Evolutionary conservation across 2,888 invertebrate species (phyloP), one percentile per base, ranked within the genome.

Genomic region (Megaustenia siamemsis): DNA sequence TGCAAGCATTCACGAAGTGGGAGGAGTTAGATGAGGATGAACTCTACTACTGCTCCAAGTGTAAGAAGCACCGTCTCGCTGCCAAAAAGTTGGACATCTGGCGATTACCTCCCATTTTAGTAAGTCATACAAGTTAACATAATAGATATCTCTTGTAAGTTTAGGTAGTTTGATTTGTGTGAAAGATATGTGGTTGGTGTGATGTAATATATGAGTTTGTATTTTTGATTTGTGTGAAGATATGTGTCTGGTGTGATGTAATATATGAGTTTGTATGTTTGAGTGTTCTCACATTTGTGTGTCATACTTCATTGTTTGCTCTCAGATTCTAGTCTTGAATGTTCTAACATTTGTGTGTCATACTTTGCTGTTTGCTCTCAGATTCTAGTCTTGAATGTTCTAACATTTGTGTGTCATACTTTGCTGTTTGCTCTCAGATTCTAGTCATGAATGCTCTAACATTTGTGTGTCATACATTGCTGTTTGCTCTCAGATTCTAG

Each of bases 51-150:
- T 98, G 98, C 95, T 96, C 96, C 85, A 96, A 96, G 91, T 98
- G 98, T 94, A 96, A 96, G 92, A 95, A 96, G 90, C 96, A 96
- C 92, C 97, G 97, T 93, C 96, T 97, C 82, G 97, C 98, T 83
- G 96, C 96, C 88, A 98, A 98, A 94, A 97, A 97, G 93, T 95
- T 98, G 92, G 97, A 98, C 94, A 97, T 98, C 81, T 98, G 98
- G 98, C 95, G 97, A 89, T 94, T 97, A 89, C 98, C 98, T 84
- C 97, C 98, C 21, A 96, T 98, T 90, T 95, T 98, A 94, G 97
- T 97, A 82, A 90, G 93, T 88, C 38, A 8, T 15, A 24, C 35
- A n/a, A 45, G 53, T 40, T 66, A 12, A 43, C 5, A 28, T 6
- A 8, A 18, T 38, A 24, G 4, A 28, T 18, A 35, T 28, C 15